Percentiles rank a stretch among this genome's conserved stretches.
Evolutionary conservation across 2,797 vertebrate genomes (phyloP).

Genomic region (Crossoptilon crossoptilon): DNA sequence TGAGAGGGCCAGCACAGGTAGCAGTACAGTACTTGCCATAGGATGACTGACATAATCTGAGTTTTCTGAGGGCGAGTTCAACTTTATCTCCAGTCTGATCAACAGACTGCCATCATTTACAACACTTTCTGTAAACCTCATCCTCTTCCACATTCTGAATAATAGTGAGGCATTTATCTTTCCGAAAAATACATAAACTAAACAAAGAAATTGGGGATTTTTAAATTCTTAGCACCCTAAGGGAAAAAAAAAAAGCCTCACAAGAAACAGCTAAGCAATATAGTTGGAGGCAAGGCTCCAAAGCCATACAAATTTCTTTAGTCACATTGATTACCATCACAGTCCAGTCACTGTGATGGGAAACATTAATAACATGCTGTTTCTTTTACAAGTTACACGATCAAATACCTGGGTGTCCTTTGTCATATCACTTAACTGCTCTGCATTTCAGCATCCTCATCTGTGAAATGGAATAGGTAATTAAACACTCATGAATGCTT

Average conservation of each 20-base stretch:
- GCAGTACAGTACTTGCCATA: background rate
- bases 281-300: background rate
- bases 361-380: constrained; percentile 45
- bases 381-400: constrained; percentile 67
- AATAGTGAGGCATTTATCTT: background rate
- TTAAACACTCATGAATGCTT: constrained; percentile 76
- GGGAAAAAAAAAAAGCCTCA: background rate
- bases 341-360: background rate
- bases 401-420: constrained; percentile 68
- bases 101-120: background rate
- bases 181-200: background rate
- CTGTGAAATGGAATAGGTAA: constrained; percentile 73
- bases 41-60: background rate
- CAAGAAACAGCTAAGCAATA: background rate
- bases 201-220: background rate
- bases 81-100: background rate
- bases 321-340: background rate
- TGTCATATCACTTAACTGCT: constrained; percentile 74
- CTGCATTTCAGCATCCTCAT: constrained; percentile 72
- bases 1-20: background rate
- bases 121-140: background rate
- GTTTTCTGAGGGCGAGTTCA: background rate
- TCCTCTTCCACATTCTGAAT: background rate
- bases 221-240: background rate
- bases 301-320: constrained; percentile 11